Base-by-base conservation (phyloP, 2,113 vertebrate genomes). In the Seriola rivoliana region DNA sequence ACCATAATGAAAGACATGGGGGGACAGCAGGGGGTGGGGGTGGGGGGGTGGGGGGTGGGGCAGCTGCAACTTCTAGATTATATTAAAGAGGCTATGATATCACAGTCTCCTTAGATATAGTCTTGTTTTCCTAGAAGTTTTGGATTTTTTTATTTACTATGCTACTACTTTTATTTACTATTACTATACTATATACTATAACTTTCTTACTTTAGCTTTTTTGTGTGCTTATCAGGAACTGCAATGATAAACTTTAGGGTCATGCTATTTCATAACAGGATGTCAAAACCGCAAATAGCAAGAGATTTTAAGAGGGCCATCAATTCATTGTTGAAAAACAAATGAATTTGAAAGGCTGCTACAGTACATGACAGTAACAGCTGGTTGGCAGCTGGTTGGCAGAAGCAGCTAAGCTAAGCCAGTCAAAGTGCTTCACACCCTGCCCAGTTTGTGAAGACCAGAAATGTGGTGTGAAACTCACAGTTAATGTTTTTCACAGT, bases 1-100 rank as follows among this genome's bases (percentile, higher is more conserved):
- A 25, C 68, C 52, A 72, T 86, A 88, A 88, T 88, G 57, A 90
- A 46, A 88, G 71, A 85, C 81, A 72, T 65, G 71, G 42, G 81
- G 60, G 50, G 38, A 42, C 13, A 21, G 10, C 29, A 29, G 14
- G 54, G 32, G 52, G 48, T 38, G 55, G 52, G 2, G 29, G 29
- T 2, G 25, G 25, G 25, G 29, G 29, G 55, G 52, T n/a, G n/a
- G 52, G 48, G 44, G 52, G 46, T 60, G 29, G 19, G 29, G 65
- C 71, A 60, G 64, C 68, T 44, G 54, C 36, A 40, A 25, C 59
- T 62, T 85, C 9, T 36, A 44, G 29, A 57, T 57, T 0, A 58
- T 6, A 29, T 58, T 13, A 58, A 25, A 29, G 4, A 7, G 55
- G 25, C 11, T 29, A 14, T 58, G 55, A 58, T 16, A 29, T 25